phyloP scores from a whole-genome alignment of 1,140 invertebrate species.

The Drosophila lowei region DNA sequence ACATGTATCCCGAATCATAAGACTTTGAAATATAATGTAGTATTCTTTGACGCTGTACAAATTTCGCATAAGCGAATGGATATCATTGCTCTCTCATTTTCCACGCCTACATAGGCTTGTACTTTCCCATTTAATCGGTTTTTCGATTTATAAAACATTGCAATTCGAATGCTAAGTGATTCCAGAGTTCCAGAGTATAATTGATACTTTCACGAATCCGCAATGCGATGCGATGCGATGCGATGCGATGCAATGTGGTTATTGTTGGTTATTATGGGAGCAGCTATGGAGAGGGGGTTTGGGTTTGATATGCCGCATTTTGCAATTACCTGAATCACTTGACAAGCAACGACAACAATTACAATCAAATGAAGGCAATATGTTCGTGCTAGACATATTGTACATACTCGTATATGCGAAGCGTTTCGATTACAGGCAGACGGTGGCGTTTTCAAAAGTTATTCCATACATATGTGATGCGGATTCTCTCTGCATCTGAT shows the following conservation, averaged over 20 bases:
- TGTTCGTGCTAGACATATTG: conserved; percentile 66
- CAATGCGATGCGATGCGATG: neutral
- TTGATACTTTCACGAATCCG: conserved; percentile 8
- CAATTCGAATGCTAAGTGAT: conserved; percentile 14
- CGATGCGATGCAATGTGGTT: neutral
- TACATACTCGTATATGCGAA: conserved; percentile 5
- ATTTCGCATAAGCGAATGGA: too few relatives aligned
- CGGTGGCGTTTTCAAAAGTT: conserved; percentile 3
- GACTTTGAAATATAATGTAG: too few relatives aligned
- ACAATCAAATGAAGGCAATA: conserved; percentile 37
- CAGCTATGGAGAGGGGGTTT: conserved; percentile 1
- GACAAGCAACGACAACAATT: conserved; percentile 27
- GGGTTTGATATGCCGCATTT: conserved; percentile 18
- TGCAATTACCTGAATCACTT: conserved; percentile 50
- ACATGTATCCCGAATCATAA: too few relatives aligned
- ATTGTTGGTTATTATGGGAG: conserved; percentile 5
- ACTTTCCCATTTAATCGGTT: neutral
- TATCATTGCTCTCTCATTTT: neutral
- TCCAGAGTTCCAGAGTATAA: too few relatives aligned
- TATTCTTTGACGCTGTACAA: too few relatives aligned
- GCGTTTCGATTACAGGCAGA: conserved; percentile 33
- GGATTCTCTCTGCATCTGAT: neutral
- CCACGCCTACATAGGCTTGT: neutral
- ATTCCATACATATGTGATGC: conserved; percentile 7
- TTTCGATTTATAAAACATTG: neutral